A percentile compares a stretch with the other conserved stretches of the same genome.
Conservation (phyloP, 2,113 vertebrate species). For the Tupaia chinensis region DNA sequence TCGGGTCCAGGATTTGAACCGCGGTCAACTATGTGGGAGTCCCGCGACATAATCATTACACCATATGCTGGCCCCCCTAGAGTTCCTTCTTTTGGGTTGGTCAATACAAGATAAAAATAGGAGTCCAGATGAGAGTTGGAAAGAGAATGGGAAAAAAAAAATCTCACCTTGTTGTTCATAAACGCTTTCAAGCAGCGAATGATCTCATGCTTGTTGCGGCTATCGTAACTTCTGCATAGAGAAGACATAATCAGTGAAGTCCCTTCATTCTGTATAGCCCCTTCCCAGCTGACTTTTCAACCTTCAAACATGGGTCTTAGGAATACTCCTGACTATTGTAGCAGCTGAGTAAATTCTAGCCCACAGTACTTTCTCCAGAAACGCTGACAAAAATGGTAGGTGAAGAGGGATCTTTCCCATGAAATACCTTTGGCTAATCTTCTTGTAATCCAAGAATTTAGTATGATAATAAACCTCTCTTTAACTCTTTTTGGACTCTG, state of each 20-base stretch:
- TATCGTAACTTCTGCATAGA: conserved; percentile 78
- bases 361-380: conserved; percentile 12
- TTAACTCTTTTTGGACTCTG: background rate
- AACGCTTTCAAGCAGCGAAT: conserved; percentile 95
- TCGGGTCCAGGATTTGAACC: too few relatives aligned
- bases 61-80: too few relatives aligned
- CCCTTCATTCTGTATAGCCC: background rate
- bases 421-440: conserved; percentile 17
- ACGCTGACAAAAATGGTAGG: conserved; percentile 18
- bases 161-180: conserved; percentile 95
- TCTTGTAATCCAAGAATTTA: conserved; percentile 20
- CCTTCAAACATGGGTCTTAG: conserved; percentile 40
- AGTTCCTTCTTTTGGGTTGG: background rate
- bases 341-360: conserved; percentile 30
- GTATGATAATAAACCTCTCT: conserved; percentile 48
- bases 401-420: background rate
- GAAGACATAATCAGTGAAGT: conserved; percentile 45
- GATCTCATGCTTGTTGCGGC: conserved; percentile 92
- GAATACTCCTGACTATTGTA: background rate
- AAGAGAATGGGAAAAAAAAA: background rate
- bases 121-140: background rate
- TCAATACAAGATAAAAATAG: background rate
- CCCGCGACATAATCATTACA: too few relatives aligned
- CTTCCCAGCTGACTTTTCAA: conserved; percentile 47
- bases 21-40: too few relatives aligned